phyloP scores from a whole-genome alignment of 2,888 invertebrate genomes.

The Pyrrhia umbra region DNA sequence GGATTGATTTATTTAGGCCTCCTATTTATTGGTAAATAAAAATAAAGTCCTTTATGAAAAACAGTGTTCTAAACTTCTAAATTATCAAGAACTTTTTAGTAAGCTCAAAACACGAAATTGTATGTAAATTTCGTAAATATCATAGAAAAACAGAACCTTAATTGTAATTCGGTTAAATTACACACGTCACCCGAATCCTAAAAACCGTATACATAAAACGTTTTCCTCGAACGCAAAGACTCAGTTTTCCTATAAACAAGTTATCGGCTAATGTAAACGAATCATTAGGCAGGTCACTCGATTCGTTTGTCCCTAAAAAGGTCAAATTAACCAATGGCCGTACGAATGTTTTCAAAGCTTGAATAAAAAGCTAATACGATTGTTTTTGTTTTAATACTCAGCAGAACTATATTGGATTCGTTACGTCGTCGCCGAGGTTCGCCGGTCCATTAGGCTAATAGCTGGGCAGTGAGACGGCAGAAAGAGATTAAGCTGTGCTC shows the following conservation, averaged over 20 bases:
- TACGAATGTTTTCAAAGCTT: slow-evolving; percentile 42
- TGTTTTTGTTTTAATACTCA: slow-evolving; percentile 74
- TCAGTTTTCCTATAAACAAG: slow-evolving; percentile 28
- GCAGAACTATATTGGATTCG: slow-evolving; percentile 74
- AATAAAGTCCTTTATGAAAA: no score
- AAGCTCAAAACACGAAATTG: neutral
- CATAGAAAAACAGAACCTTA: neutral
- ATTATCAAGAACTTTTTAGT: neutral
- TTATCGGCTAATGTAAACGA: slow-evolving; percentile 46
- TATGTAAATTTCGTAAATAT: no score
- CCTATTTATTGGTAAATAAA: no score
- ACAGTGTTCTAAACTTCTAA: neutral
- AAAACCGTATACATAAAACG: neutral
- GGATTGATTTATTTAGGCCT: no score
- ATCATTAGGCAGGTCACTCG: slow-evolving; percentile 34
- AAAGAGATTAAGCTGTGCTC: slow-evolving; percentile 84
- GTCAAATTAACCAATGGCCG: slow-evolving; percentile 30
- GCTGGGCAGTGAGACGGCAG: slow-evolving; percentile 83
- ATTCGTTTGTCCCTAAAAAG: slow-evolving; percentile 36
- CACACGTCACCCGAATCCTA: slow-evolving; percentile 10
- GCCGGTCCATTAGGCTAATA: slow-evolving; percentile 85
- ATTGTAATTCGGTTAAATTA: slow-evolving; percentile 31
- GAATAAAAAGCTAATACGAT: slow-evolving; percentile 50
- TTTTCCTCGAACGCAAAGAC: slow-evolving; percentile 16
- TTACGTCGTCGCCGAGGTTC: slow-evolving; percentile 71